phyloP scores from a whole-genome alignment of 30 jellyfish, hydroid and myxozoan species.

The Sanderia malayensis region DNA sequence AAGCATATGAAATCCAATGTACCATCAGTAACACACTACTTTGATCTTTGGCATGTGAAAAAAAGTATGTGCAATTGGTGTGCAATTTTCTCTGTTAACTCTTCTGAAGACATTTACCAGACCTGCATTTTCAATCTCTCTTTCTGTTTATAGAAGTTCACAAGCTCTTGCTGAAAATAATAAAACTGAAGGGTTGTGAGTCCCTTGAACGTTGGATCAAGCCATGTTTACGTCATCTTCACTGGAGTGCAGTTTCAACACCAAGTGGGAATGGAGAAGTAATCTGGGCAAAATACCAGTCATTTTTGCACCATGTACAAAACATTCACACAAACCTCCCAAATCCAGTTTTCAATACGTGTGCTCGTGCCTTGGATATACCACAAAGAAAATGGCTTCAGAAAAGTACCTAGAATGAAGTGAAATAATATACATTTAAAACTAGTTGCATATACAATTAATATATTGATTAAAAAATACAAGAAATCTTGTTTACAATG shows the following conservation, averaged over 20 bases:
- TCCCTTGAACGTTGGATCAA: conserved; percentile 22
- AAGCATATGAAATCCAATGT: conserved; percentile 15
- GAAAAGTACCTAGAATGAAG: conserved; percentile 4
- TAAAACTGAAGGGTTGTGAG: conserved; percentile 24
- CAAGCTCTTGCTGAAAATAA: conserved; percentile 9
- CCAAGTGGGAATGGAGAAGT: conserved; percentile 31
- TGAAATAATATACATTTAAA: background rate
- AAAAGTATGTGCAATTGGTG: no score
- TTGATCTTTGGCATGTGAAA: conserved; percentile 47
- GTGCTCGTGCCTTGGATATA: no score
- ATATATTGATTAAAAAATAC: no score
- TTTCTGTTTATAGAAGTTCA: conserved; percentile 3
- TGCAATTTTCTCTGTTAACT: no score
- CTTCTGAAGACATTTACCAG: no score
- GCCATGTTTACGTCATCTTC: conserved; percentile 31
- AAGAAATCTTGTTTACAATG: no score
- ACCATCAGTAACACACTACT: conserved; percentile 5
- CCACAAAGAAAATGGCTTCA: conserved; percentile 28
- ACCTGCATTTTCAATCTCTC: background rate
- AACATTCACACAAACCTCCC: conserved; percentile 9
- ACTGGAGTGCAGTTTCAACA: conserved; percentile 48
- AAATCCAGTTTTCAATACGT: conserved; percentile 7
- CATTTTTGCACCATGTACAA: conserved; percentile 20
- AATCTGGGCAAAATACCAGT: conserved; percentile 14
- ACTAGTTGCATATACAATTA: no score